Base-by-base conservation (phyloP, 2,888 invertebrate genomes). In the Agrochola circellaris region DNA sequence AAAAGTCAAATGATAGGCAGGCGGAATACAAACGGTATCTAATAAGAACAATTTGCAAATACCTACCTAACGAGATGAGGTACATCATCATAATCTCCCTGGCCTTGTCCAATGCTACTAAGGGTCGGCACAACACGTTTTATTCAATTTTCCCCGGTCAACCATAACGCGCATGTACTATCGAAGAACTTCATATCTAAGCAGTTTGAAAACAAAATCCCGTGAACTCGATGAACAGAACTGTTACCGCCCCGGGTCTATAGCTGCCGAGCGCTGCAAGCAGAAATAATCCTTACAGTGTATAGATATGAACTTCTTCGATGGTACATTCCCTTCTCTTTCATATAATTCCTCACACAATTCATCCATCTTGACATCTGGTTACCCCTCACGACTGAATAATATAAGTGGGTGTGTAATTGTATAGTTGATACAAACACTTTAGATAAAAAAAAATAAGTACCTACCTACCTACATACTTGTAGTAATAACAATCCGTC, bases 371-470 rank as follows among this genome's bases (percentile, higher is more conserved):
- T n/a, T n/a, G n/a, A 3, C 3, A 30, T 30, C 30, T 30, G 30
- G 30, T 56, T 56, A 56, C 56, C 5, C n/a, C 56, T 56, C 11
- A 13, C 56, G n/a, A n/a, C 13, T n/a, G 15, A 26, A 58, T 58
- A 26, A 26, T 73, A 51, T 71, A 51, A 60, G 65, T 66, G 38
- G 34, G 11, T 76, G 45, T 67, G 13, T 51, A 30, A 30, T 20
- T 66, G 13, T 62, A 1, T 42, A 56, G 13, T 20, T 23, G 17
- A 61, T 48, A 48, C 20, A 66, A 60, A 77, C 11, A 30, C 0
- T 30, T 38, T 9, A 48, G 54, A 77, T 67, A 83, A 83, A 76
- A 82, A 75, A 8, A 51, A 38, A 7, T 38, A 38, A 38, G 38
- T 38, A 38, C 7, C 38, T 69, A 17, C 42, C 7, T 77, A 58